phyloP scores from a whole-genome alignment of 2,113 vertebrate species.

The Trogon melanurus region DNA sequence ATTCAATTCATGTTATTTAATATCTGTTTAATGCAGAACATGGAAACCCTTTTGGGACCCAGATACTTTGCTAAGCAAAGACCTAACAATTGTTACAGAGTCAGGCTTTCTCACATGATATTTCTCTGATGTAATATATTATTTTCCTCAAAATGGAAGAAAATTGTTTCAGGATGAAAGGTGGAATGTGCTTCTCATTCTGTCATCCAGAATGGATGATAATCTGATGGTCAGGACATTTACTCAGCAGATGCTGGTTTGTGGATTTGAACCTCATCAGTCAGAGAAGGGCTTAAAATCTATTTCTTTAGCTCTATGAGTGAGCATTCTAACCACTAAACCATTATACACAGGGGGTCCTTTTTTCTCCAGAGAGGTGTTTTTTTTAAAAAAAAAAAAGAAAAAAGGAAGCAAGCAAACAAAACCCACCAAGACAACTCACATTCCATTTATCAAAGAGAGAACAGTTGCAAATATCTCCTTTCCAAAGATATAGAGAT shows the following conservation, averaged over 20 bases:
- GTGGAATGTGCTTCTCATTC: not conserved
- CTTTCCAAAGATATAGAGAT: not conserved
- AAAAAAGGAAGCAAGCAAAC: not conserved
- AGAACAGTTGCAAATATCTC: not conserved
- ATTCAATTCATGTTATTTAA: not conserved
- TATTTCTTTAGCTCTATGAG: not conserved
- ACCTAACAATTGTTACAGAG: not conserved
- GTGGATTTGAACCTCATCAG: constrained; percentile 3
- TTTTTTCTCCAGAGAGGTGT: not conserved
- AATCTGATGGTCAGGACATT: not conserved
- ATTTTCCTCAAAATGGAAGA: not conserved
- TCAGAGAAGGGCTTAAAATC: constrained; percentile 4
- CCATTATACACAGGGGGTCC: not conserved
- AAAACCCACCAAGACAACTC: not conserved
- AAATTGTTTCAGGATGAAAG: not conserved
- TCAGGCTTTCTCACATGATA: not conserved
- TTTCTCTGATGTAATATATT: not conserved
- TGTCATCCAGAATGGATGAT: not conserved
- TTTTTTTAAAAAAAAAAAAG: not conserved
- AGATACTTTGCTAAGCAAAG: not conserved
- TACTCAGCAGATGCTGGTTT: not conserved
- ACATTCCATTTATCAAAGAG: not conserved
- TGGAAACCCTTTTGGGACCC: not conserved
- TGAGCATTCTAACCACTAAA: not conserved
- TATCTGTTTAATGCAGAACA: not conserved